These are phyloP conservation scores for Eupithecia pulchellata DNA, from an alignment of 2,888 invertebrate genomes.

Conservation along the genomic window DNA sequence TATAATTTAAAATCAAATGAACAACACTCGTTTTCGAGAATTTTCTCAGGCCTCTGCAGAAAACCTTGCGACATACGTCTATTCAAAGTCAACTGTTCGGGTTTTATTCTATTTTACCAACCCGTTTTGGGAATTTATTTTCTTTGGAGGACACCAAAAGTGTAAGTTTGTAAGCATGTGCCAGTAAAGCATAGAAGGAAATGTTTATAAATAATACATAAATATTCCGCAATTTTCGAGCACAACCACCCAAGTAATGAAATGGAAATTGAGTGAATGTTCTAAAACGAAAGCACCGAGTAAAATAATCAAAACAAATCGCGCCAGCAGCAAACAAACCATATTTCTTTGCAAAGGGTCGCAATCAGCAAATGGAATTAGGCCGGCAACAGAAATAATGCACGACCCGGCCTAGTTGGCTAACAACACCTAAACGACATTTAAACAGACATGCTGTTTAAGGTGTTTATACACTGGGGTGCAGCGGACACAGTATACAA, in stretches of 20 bases:
- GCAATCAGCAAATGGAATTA: slow-evolving; percentile 41
- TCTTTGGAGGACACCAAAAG: no score
- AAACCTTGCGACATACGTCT: not conserved
- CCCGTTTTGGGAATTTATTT: no score
- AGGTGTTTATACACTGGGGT: not conserved
- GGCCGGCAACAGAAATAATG: slow-evolving; percentile 44
- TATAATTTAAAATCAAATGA: no score
- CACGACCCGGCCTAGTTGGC: slow-evolving; percentile 44
- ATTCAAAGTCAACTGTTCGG: not conserved
- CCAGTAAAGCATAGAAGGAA: no score
- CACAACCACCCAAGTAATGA: not conserved
- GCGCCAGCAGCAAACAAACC: slow-evolving; percentile 25
- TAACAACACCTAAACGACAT: slow-evolving; percentile 47
- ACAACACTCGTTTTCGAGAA: not conserved
- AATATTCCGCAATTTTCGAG: not conserved
- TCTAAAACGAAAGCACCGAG: slow-evolving; percentile 1
- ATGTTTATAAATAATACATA: no score
- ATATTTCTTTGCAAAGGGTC: slow-evolving; percentile 31
- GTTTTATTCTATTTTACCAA: no score
- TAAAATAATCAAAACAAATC: slow-evolving; percentile 26
- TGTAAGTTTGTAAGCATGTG: no score
- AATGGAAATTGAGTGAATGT: slow-evolving; percentile 2
- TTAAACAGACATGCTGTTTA: slow-evolving; percentile 45
- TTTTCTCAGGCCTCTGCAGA: not conserved
- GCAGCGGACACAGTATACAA: not conserved